Evolutionary conservation across 2,113 vertebrate species (phyloP).

Genomic region (Sorex fumeus): DNA sequence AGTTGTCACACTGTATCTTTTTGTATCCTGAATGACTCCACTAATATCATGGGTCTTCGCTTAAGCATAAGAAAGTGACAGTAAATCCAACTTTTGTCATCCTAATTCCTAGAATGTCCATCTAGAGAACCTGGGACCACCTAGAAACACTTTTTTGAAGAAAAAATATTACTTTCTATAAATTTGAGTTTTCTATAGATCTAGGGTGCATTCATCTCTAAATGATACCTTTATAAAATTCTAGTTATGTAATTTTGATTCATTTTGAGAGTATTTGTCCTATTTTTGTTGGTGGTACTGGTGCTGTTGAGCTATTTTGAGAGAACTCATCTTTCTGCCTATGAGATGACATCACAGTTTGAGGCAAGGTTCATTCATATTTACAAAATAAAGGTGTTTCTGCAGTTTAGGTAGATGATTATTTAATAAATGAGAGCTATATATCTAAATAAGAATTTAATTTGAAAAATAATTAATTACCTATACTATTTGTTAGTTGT

Average conservation of each 20-base stretch:
- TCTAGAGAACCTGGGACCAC: background rate
- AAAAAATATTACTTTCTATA: background rate
- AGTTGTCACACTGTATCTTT: background rate
- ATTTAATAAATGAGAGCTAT: background rate
- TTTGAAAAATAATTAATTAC: background rate
- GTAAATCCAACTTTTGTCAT: background rate
- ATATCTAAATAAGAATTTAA: background rate
- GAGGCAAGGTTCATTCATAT: background rate
- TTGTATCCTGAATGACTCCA: background rate
- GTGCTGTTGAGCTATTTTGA: background rate
- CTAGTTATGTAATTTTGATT: background rate
- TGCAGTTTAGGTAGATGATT: background rate
- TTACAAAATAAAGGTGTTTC: background rate
- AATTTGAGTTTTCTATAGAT: background rate
- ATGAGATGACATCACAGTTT: background rate
- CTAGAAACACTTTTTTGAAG: background rate
- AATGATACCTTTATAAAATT: background rate
- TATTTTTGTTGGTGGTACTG: background rate
- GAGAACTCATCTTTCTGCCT: background rate
- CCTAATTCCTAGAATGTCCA: background rate
- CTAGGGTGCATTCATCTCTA: background rate
- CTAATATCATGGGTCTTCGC: background rate
- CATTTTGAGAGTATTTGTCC: too few relatives aligned
- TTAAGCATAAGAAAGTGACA: background rate
- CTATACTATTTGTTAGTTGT: background rate